Base-by-base conservation (phyloP, 1,140 invertebrate genomes). In the Mycetomoellerius zeteki region DNA sequence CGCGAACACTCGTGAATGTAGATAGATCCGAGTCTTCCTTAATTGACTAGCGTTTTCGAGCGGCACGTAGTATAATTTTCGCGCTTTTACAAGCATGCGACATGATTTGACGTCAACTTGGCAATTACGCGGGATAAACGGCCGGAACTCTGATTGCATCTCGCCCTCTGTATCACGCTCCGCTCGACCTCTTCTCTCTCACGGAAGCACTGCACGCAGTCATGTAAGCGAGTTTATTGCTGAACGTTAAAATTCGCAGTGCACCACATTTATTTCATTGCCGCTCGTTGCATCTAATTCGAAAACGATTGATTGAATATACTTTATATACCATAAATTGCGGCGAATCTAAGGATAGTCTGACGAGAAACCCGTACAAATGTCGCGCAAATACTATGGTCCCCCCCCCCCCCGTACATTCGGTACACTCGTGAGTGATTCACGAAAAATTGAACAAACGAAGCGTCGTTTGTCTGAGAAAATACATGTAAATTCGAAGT, bases 141-240 rank as follows among this genome's bases (percentile, higher is more conserved):
- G 27, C n/a, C 54, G 64, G 19, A 50, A 24, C 14, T 72, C 27
- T 64, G 60, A 80, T 56, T 64, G 43, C 62, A 60, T 2, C 62
- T 50, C 76, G 33, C 30, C n/a, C 7, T n/a, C 14, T 2, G 14
- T 30, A 67, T 54, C 47, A 54, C 58, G 30, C 24, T 77, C 69
- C 54, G 50, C 47, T n/a, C 56, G 33, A 47, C 8, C 24, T 50
- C 16, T n/a, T n/a, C 56, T n/a, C 47, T 56, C 19, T 76, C 67
- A 89, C 88, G 75, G 78, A 90, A 90, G 89, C 89, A 89, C 78
- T 86, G 77, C 85, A 75, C 86, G 86, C 78, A 77, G 58, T 65
- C 88, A 67, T 76, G 88, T 82, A 88, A 88, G 89, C 86, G 89
- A 90, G 30, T 86, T 84, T 90, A 90, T 90, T 90, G 89, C 89